These are phyloP conservation scores for Typhlichthys subterraneus DNA, from an alignment of 2,797 vertebrate species.

Conservation along the genomic window DNA sequence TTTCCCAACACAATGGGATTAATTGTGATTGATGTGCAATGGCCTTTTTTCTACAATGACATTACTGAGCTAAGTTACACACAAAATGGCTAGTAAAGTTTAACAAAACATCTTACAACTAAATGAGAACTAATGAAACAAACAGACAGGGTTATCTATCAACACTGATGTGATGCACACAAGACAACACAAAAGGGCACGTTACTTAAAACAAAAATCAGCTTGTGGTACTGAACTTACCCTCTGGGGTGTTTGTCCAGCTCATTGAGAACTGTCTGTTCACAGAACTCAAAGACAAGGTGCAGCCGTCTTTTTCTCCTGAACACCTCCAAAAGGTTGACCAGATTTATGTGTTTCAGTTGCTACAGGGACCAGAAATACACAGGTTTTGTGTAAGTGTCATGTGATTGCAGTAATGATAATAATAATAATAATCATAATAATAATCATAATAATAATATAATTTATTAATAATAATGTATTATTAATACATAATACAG, in stretches of 20 bases:
- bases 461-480: background rate
- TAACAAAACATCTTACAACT: no score
- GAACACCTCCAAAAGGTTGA: slow-evolving; percentile 89
- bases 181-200: background rate
- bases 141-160: no score
- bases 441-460: background rate
- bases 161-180: no score
- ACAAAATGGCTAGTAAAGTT: no score
- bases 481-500: background rate
- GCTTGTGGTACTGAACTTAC: slow-evolving; percentile 60
- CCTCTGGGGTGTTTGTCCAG: slow-evolving; percentile 86
- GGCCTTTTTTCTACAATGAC: no score
- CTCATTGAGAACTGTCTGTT: slow-evolving; percentile 88
- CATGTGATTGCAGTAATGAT: background rate
- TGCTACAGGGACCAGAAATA: slow-evolving; percentile 72
- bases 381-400: background rate
- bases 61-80: no score
- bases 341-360: slow-evolving; percentile 88
- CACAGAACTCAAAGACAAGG: slow-evolving; percentile 90
- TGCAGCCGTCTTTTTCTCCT: slow-evolving; percentile 86
- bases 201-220: no score
- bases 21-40: no score
- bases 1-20: no score
- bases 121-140: no score
- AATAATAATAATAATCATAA: background rate